These are phyloP conservation scores for Pteronura brasiliensis DNA, from an alignment of 2,113 vertebrate genomes.

Conservation along the genomic window DNA sequence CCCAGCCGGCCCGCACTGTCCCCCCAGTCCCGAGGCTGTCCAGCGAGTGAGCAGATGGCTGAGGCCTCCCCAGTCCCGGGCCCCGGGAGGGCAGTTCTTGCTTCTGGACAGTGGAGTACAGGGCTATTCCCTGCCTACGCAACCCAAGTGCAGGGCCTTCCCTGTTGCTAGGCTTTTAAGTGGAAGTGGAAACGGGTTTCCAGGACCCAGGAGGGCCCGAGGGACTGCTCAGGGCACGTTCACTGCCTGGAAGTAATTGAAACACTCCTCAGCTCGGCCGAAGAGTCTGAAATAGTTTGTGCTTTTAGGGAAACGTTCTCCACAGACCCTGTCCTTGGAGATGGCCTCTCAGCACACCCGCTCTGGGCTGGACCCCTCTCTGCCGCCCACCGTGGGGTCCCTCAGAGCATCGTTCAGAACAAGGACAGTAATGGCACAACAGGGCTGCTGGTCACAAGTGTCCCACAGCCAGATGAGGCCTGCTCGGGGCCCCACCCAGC, in stretches of 20 bases:
- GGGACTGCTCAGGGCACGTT: neutral
- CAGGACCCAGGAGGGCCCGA: neutral
- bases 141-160: neutral
- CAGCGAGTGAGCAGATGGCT: neutral
- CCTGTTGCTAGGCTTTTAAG: neutral
- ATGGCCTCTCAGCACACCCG: neutral
- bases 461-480: neutral
- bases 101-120: neutral
- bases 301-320: neutral
- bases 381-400: fast-evolving
- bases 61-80: neutral
- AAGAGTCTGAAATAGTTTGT: neutral
- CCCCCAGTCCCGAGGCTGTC: neutral
- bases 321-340: neutral
- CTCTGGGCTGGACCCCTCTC: neutral
- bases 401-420: neutral
- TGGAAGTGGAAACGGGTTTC: neutral
- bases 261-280: neutral
- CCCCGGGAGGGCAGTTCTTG: neutral
- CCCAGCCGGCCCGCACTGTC: neutral
- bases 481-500: neutral
- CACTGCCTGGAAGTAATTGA: neutral
- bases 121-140: neutral
- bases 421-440: neutral
- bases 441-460: neutral